These are phyloP conservation scores for Panagrolaimus sp. DNA, from an alignment of 1,140 invertebrate species.

Conservation along the genomic window DNA sequence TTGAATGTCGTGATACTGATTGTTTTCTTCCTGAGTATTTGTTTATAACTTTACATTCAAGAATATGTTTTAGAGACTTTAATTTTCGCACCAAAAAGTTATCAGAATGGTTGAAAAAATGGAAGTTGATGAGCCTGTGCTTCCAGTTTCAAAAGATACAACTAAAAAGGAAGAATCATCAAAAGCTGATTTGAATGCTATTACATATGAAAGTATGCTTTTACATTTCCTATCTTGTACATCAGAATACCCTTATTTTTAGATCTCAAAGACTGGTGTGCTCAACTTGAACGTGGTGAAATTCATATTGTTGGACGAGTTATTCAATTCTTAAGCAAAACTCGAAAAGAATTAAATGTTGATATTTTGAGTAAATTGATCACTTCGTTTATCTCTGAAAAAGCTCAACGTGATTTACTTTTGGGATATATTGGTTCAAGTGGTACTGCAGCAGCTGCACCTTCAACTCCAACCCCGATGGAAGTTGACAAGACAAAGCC, in stretches of 20 bases:
- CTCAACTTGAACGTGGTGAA: constrained; percentile 37
- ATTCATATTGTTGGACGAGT: constrained; percentile 34
- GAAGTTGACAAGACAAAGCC: not conserved
- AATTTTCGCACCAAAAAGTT: too few relatives aligned
- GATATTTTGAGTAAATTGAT: constrained; percentile 31
- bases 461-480: not conserved
- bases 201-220: constrained; percentile 7
- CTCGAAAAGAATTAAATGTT: constrained; percentile 33
- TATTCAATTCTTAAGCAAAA: constrained; percentile 35
- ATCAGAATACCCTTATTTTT: constrained; percentile 16
- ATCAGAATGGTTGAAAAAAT: not conserved
- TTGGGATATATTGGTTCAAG: constrained; percentile 20
- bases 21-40: too few relatives aligned
- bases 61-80: too few relatives aligned
- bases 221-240: not conserved
- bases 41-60: too few relatives aligned
- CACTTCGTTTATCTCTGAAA: constrained; percentile 23
- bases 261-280: constrained; percentile 36
- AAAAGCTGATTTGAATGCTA: constrained; percentile 9
- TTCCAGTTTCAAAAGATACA: not conserved
- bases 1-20: too few relatives aligned
- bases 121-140: not conserved
- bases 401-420: constrained; percentile 27
- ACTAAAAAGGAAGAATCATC: not conserved
- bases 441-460: not conserved